phyloP scores from a whole-genome alignment of 2,113 vertebrate genomes.

The Amphiprion ocellaris region DNA sequence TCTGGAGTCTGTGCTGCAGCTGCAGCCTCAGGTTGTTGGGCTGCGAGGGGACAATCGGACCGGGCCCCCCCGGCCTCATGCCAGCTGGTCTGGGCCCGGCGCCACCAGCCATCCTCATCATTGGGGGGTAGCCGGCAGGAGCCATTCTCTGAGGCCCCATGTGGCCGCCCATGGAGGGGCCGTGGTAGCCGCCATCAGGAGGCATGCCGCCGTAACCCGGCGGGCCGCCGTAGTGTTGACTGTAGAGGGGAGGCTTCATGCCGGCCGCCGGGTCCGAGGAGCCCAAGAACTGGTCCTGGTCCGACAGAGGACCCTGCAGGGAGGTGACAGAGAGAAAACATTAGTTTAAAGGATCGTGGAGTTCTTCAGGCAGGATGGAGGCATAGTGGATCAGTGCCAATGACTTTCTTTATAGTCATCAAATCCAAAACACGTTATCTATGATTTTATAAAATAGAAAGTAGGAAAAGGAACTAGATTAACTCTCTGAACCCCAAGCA shows the following conservation, averaged over 20 bases:
- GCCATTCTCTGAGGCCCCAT: constrained; percentile 84
- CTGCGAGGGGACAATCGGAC: constrained; percentile 84
- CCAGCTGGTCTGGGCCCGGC: constrained; percentile 79
- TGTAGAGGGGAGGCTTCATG: constrained; percentile 90
- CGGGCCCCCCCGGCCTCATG: constrained; percentile 86
- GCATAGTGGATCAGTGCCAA: too few relatives aligned
- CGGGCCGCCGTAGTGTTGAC: constrained; percentile 88
- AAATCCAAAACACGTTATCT: too few relatives aligned
- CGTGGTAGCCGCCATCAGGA: constrained; percentile 88
- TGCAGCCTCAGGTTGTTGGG: constrained; percentile 84
- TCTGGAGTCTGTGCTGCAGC: constrained; percentile 80
- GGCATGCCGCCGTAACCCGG: constrained; percentile 88
- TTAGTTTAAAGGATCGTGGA: too few relatives aligned
- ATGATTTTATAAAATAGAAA: too few relatives aligned
- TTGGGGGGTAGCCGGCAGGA: constrained; percentile 84
- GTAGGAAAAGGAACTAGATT: too few relatives aligned
- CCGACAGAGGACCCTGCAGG: constrained; percentile 88
- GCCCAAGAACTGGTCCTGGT: constrained; percentile 88
- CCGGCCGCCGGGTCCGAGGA: constrained; percentile 83
- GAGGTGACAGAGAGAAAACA: background rate
- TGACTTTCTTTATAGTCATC: too few relatives aligned
- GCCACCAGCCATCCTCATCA: constrained; percentile 89
- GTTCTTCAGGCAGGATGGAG: too few relatives aligned
- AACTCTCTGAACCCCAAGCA: too few relatives aligned
- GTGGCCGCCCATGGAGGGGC: constrained; percentile 60